Evolutionary conservation across 2,797 vertebrate species (phyloP), one percentile per base, ranked within the genome.

Genomic region (Chelonia mydas): DNA sequence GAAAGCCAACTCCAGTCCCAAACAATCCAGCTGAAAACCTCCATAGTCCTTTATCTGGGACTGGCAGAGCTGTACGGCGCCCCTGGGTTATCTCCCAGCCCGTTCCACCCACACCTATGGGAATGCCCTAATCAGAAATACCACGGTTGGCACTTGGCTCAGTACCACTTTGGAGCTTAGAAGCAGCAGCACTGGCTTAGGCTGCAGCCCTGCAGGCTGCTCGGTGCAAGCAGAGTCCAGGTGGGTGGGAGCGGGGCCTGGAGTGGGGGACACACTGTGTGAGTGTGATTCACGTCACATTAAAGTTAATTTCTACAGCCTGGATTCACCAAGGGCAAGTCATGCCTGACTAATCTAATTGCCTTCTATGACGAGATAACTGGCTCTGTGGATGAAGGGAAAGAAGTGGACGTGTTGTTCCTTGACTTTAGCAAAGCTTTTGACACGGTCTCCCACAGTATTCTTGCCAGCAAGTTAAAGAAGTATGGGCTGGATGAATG

Each of bases 61-160:
- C 0, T 0, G 0, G 28, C 84, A 81, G 41, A 23, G 10, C 76
- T 89, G 92, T 65, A 87, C 74, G 41, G 65, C 45, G 83, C 47
- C 31, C 84, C 76, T 82, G 85, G 88, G 23, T 76, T 72, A 9
- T 9, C 90, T 94, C 59, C 84, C 84, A 80, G 81, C 53, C 49
- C 78, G 87, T 87, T 85, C 89, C 90, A 55, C 90, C 91, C 95
- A 78, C 88, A 76, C 19, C 59, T 61, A 72, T 57, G 81, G 47
- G 74, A 94, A 92, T 87, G 23, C 41, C 81, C 86, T 97, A 96
- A 97, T 97, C 97, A 89, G 95, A 85, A 95, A 95, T 88, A 94
- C 72, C 93, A 78, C 78, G 49, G 78, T 87, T 88, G 91, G 90
- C 19, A 7, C 78, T 86, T 94, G 90, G 91, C 37, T 15, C 25